Evolutionary conservation across 2,888 invertebrate genomes (phyloP).

Genomic region (Agrenia bidenticulata): DNA sequence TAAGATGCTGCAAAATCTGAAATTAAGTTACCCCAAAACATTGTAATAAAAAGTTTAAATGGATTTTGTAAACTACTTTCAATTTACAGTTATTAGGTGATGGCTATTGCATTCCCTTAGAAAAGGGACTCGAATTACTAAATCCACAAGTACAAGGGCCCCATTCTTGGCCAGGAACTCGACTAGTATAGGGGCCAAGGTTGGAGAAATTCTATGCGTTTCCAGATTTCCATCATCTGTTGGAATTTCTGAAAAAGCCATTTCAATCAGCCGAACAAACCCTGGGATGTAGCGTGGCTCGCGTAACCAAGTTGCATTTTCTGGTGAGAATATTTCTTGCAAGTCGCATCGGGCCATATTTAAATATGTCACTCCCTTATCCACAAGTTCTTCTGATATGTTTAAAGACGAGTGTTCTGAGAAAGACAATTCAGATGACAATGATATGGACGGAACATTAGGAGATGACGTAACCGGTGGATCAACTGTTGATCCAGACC

Average conservation of each 20-base stretch:
- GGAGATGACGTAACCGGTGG: slow-evolving; percentile 16
- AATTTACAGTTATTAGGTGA: slow-evolving; percentile 40
- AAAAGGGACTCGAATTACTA: slow-evolving; percentile 44
- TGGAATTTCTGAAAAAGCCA: slow-evolving; percentile 28
- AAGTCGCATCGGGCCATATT: slow-evolving; percentile 44
- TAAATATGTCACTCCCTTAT: slow-evolving; percentile 49
- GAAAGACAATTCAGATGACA: slow-evolving; percentile 4
- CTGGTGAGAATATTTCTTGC: slow-evolving; percentile 44
- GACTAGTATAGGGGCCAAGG: slow-evolving; percentile 43
- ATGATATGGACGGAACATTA: neutral
- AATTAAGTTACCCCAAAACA: neutral
- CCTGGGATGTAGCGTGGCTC: slow-evolving; percentile 46
- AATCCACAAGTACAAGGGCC: slow-evolving; percentile 37
- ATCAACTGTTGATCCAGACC: slow-evolving; percentile 11
- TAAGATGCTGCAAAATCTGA: slow-evolving; percentile 24
- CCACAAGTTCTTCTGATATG: slow-evolving; percentile 38
- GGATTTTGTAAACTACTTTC: neutral
- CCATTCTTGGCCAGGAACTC: slow-evolving; percentile 45
- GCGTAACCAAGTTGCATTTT: slow-evolving; percentile 33
- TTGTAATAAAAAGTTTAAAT: slow-evolving; percentile 1
- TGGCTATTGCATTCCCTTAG: slow-evolving; percentile 47
- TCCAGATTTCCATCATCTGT: slow-evolving; percentile 23
- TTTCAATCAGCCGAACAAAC: slow-evolving; percentile 45
- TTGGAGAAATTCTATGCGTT: slow-evolving; percentile 39
- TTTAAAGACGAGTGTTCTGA: neutral